Percentiles rank a stretch among this genome's conserved stretches.
phyloP scores from a whole-genome alignment of 1,140 invertebrate genomes.

The Hycleus cichorii region DNA sequence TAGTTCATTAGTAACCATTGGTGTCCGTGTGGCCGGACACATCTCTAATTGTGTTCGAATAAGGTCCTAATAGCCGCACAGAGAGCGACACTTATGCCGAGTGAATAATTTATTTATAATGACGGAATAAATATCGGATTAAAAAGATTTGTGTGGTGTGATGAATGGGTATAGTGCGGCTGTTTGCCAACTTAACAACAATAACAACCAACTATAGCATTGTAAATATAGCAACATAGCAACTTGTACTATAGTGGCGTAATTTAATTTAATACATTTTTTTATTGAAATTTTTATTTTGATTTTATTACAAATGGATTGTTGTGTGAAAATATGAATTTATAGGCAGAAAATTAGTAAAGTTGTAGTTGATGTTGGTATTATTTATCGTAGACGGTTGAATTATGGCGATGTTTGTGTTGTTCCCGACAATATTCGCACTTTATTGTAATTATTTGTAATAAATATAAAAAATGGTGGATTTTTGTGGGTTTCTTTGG shows the following conservation, averaged over 20 bases:
- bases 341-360: conserved; percentile 39
- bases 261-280: conserved; percentile 16
- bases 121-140: conserved; percentile 40
- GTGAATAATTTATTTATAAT: conserved; percentile 41
- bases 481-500: no score
- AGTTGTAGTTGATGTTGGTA: conserved; percentile 22
- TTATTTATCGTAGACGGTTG: conserved; percentile 25
- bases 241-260: neutral
- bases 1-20: conserved; percentile 37
- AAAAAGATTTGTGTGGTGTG: conserved; percentile 41
- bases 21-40: conserved; percentile 36
- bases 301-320: no score
- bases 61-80: conserved; percentile 37
- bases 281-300: no score
- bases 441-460: no score
- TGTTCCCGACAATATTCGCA: neutral
- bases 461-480: no score
- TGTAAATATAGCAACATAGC: no score
- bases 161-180: conserved; percentile 28
- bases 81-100: conserved; percentile 27
- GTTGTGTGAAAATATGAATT: conserved; percentile 34
- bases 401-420: conserved; percentile 19
- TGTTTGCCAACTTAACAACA: no score
- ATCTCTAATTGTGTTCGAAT: conserved; percentile 40
- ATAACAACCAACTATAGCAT: no score